A percentile compares a stretch with the other conserved stretches of the same genome.
Evolutionary conservation across 2,888 invertebrate species (phyloP).

Genomic region (Diogma glabrata): DNA sequence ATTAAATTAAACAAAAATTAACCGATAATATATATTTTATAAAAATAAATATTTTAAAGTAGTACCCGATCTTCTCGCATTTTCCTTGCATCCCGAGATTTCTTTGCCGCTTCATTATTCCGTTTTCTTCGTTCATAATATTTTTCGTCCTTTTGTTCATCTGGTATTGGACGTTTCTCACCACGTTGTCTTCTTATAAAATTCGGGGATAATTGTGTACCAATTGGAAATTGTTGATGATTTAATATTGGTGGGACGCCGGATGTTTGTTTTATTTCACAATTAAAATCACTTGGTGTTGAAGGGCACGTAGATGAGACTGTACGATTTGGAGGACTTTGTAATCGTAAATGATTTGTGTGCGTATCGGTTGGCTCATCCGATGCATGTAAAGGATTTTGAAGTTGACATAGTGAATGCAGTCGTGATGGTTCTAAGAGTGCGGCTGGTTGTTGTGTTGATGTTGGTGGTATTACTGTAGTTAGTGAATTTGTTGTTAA

Average conservation of each 20-base stretch:
- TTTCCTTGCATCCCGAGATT: conserved; percentile 78
- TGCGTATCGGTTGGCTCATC: not conserved
- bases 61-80: conserved; percentile 73
- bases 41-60: not conserved
- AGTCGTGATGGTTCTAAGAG: too few species aligned
- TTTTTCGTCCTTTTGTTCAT: conserved; percentile 78
- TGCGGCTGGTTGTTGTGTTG: conserved; percentile 8
- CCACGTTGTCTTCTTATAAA: conserved; percentile 48
- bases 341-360: not conserved
- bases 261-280: conserved; percentile 11
- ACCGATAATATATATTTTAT: not conserved
- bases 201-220: not conserved
- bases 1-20: not conserved
- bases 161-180: conserved; percentile 77
- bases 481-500: not conserved
- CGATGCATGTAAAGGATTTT: too few species aligned
- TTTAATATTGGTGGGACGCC: not conserved
- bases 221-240: not conserved
- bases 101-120: conserved; percentile 87
- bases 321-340: conserved; percentile 10
- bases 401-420: too few species aligned
- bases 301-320: conserved; percentile 12
- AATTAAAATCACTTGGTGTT: conserved; percentile 9
- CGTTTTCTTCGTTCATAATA: conserved; percentile 78
- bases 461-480: conserved; percentile 6